These are phyloP conservation scores for Aphelenchoides fujianensis DNA, from an alignment of 1,140 invertebrate species.

Conservation along the genomic window DNA sequence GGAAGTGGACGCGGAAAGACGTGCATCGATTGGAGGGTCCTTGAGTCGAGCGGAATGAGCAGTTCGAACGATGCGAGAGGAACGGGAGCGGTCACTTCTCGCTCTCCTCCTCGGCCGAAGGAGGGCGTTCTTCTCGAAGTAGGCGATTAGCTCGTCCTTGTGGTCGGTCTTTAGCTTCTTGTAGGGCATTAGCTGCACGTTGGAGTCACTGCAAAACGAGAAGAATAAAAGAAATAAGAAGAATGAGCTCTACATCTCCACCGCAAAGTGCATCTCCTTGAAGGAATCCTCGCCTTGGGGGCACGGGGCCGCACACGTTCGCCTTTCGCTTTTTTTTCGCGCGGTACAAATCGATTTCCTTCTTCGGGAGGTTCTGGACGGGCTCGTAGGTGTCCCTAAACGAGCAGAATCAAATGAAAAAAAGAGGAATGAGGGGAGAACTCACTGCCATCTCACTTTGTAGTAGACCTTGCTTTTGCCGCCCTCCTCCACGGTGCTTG, in stretches of 20 bases:
- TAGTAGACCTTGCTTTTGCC: constrained; percentile 25
- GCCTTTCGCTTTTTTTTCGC: constrained; percentile 21
- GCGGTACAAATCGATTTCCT: constrained; percentile 22
- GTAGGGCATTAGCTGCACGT: constrained; percentile 23
- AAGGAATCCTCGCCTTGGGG: not conserved
- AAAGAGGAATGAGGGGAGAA: too few species aligned
- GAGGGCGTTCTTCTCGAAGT: constrained; percentile 26
- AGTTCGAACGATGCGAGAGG: too few species aligned
- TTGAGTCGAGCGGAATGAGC: too few species aligned
- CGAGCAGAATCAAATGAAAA: constrained; percentile 21
- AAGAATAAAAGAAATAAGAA: not conserved
- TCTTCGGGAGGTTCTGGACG: constrained; percentile 16
- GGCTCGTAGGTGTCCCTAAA: constrained; percentile 29
- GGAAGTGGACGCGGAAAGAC: too few species aligned
- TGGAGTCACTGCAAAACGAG: constrained; percentile 12
- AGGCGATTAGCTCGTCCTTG: constrained; percentile 29
- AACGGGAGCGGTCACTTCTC: too few species aligned
- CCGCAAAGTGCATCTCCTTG: constrained; percentile 22
- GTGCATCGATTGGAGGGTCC: too few species aligned
- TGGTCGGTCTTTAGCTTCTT: constrained; percentile 29
- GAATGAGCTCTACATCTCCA: constrained; percentile 24
- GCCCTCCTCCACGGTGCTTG: constrained; percentile 17
- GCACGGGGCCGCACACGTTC: constrained; percentile 22
- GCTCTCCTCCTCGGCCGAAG: too few species aligned
- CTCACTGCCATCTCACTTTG: constrained; percentile 31